Evolutionary conservation across 37 sponge, comb jelly and placozoan species (phyloP).

Genomic region (Agelas oroides): DNA sequence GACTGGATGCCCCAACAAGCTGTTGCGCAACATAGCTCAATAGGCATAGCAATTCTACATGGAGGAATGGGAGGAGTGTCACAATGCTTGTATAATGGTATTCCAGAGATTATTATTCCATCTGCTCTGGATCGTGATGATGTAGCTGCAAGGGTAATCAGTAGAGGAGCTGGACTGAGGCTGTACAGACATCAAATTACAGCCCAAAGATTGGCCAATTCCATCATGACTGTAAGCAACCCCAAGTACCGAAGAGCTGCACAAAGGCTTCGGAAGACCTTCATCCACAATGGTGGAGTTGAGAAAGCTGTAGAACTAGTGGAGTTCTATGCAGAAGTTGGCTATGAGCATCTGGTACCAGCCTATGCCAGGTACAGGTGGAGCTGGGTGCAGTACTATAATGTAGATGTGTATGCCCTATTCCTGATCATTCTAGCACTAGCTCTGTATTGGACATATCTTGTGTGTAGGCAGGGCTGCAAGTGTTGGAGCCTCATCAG

Average conservation of each 20-base stretch:
- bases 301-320: constrained; percentile 27
- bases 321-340: constrained; percentile 39
- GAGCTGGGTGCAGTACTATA: constrained; percentile 43
- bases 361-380: constrained; percentile 42
- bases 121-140: constrained; percentile 29
- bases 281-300: constrained; percentile 15
- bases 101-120: constrained; percentile 48
- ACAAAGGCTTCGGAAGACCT: background rate
- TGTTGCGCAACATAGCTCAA: constrained; percentile 30
- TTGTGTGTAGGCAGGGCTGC: no score
- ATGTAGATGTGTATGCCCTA: constrained; percentile 35
- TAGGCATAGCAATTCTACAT: constrained; percentile 47
- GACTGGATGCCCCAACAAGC: constrained; percentile 55
- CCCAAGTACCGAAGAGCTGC: no score
- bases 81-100: constrained; percentile 41
- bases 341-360: constrained; percentile 48
- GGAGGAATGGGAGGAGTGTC: constrained; percentile 54
- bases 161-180: constrained; percentile 8
- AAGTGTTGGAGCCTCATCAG: no score
- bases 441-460: no score
- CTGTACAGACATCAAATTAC: no score
- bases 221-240: no score
- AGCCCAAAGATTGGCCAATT: no score
- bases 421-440: no score
- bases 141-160: constrained; percentile 14